Percentiles rank a stretch among this genome's conserved stretches.
These are phyloP conservation scores for Nesometra sesokonis DNA, from an alignment of 35 echinoderm and acorn worm species.

Conservation along the genomic window DNA sequence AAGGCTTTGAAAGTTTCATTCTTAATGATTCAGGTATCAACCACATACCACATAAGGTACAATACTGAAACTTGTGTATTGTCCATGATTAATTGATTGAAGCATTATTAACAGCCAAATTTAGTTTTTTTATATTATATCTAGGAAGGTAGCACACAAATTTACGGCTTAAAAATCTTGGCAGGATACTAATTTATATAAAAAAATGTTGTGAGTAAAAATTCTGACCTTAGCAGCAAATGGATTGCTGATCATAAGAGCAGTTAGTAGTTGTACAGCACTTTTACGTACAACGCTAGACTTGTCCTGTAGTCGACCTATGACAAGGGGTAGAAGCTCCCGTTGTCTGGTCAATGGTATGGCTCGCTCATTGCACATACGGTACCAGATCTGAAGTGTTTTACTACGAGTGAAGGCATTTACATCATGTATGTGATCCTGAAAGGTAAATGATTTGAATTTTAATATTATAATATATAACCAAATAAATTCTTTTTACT, in stretches of 20 bases:
- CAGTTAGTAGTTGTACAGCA: conserved; percentile 72
- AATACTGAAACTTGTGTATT: too few species aligned
- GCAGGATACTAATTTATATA: too few species aligned
- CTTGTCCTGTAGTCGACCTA: conserved; percentile 82
- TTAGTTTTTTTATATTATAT: too few species aligned
- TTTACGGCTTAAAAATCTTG: too few species aligned
- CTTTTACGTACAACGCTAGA: conserved; percentile 68
- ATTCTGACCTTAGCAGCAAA: conserved; percentile 84
- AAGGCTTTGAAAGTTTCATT: too few species aligned
- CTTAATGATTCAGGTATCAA: too few species aligned
- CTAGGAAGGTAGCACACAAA: too few species aligned
- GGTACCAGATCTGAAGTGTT: conserved; percentile 71
- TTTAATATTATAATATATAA: background rate
- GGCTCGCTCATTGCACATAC: conserved; percentile 58
- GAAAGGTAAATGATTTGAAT: background rate
- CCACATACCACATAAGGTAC: too few species aligned
- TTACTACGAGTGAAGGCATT: conserved; percentile 77
- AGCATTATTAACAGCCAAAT: too few species aligned
- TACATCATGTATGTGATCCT: conserved; percentile 98
- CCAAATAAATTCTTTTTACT: too few species aligned
- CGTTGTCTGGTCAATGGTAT: conserved; percentile 70
- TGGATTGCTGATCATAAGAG: conserved; percentile 72
- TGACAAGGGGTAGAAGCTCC: conserved; percentile 42
- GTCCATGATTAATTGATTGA: too few species aligned
- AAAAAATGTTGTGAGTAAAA: too few species aligned